A percentile compares a stretch with the other conserved stretches of the same genome.
Evolutionary conservation across 92 coral and sea anemone genomes (phyloP).

Genomic region (Epizoanthus scotinus): DNA sequence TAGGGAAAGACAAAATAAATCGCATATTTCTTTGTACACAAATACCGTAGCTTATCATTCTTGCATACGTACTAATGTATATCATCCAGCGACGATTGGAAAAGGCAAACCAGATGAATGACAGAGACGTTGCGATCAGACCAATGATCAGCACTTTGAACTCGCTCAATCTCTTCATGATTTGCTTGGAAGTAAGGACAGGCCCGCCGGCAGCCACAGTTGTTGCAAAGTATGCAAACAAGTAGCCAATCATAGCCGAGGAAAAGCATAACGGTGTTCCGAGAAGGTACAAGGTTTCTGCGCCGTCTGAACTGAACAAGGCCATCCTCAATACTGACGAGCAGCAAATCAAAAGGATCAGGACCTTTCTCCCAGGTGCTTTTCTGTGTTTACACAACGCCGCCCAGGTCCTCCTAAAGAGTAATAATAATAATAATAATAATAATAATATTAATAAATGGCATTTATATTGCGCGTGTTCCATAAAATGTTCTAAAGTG

Average conservation of each 20-base stretch:
- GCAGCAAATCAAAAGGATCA: not conserved
- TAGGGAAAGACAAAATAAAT: no score
- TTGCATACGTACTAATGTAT: not conserved
- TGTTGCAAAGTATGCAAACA: not conserved
- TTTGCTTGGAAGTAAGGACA: not conserved
- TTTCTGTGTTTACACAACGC: not conserved
- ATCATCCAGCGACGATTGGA: constrained; percentile 3
- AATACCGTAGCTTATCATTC: no score
- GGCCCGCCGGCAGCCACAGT: not conserved
- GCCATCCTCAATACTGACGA: not conserved
- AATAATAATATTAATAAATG: no score
- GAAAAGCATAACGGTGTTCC: constrained; percentile 7
- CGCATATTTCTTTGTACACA: no score
- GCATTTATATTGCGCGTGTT: no score
- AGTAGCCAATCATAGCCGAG: constrained; percentile 9
- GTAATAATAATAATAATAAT: no score
- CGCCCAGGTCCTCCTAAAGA: not conserved
- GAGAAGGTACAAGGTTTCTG: constrained; percentile 1
- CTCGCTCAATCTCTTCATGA: not conserved
- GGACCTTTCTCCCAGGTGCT: not conserved
- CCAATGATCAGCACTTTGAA: not conserved
- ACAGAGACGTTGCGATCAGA: not conserved
- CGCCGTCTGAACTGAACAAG: not conserved
- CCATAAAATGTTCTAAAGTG: no score
- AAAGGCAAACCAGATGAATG: constrained; percentile 12